Evolutionary conservation across 2,113 vertebrate genomes (phyloP).

Genomic region (Callipepla californica): DNA sequence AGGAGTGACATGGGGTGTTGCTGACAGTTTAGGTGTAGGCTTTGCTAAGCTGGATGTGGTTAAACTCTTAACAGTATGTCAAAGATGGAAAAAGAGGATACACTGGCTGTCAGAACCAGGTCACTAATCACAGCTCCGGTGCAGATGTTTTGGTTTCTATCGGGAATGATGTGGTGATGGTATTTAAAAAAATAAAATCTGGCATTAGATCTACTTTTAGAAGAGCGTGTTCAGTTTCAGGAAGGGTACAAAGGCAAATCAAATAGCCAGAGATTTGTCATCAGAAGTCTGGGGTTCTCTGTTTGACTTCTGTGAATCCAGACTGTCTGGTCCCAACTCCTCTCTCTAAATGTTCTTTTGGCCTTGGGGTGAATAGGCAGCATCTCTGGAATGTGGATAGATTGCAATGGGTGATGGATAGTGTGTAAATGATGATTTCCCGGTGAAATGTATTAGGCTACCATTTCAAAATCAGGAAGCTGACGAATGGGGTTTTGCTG

Average conservation of each 20-base stretch:
- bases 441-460: background rate
- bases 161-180: background rate
- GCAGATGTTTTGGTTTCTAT: background rate
- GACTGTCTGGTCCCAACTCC: background rate
- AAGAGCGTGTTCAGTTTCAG: background rate
- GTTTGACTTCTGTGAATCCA: fast-evolving
- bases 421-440: background rate
- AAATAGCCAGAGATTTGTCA: background rate
- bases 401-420: background rate
- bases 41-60: background rate
- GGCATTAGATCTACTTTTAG: background rate
- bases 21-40: background rate
- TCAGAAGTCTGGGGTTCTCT: background rate
- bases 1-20: fast-evolving
- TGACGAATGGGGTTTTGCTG: background rate
- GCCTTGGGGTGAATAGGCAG: background rate
- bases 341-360: background rate
- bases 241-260: background rate
- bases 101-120: background rate
- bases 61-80: background rate
- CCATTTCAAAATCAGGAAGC: background rate
- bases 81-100: background rate
- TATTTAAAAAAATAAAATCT: background rate
- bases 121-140: background rate
- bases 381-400: background rate